A percentile compares a stretch with the other conserved stretches of the same genome.
These are phyloP conservation scores for Chaetorhynchus papuensis DNA, from an alignment of 2,113 vertebrate species.

Conservation along the genomic window DNA sequence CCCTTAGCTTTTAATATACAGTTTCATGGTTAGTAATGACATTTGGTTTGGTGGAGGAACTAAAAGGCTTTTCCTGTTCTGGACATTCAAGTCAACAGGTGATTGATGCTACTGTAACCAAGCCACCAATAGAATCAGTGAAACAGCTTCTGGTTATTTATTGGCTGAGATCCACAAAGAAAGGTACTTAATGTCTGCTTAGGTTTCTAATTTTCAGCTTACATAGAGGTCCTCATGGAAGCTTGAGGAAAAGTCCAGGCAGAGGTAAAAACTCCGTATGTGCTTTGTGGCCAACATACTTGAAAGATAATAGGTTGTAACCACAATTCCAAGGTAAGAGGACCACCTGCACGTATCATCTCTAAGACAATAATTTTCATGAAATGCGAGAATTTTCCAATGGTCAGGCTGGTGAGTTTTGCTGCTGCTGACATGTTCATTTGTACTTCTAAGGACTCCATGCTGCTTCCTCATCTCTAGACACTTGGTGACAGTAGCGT, in stretches of 20 bases:
- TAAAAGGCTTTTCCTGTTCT: not conserved
- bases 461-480: not conserved
- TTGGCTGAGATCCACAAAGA: not conserved
- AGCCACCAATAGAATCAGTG: rapidly evolving
- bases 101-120: not conserved
- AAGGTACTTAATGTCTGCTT: not conserved
- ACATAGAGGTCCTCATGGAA: not conserved
- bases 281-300: not conserved
- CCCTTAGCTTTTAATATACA: not conserved
- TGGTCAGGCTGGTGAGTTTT: not conserved
- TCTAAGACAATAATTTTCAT: not conserved
- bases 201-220: not conserved
- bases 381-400: not conserved
- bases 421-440: not conserved
- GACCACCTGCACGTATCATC: not conserved
- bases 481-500: not conserved
- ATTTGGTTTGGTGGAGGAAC: not conserved
- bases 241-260: not conserved
- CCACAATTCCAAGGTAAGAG: not conserved
- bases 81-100: not conserved
- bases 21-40: not conserved
- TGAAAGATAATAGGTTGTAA: not conserved
- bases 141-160: not conserved
- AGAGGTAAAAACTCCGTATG: not conserved
- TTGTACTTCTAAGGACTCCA: not conserved